Base-by-base conservation (phyloP, 2,797 vertebrate genomes). In the Muraenolepis orangiensis region DNA sequence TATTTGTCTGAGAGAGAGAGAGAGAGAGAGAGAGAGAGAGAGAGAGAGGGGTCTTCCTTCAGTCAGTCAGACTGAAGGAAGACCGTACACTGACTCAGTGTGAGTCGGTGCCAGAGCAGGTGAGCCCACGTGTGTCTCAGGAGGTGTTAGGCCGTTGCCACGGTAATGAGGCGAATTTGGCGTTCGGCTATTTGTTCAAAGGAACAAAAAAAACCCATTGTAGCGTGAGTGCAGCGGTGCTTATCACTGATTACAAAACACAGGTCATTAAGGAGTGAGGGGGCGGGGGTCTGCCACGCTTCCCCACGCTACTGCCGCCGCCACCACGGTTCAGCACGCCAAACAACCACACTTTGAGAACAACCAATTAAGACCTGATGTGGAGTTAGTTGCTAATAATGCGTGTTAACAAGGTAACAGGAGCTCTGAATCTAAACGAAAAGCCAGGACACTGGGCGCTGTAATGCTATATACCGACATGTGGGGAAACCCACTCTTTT, bases 111-210 rank as follows among this genome's bases (percentile, higher is more conserved):
- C 85, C 82, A 83, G 76, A 80, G 74, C 70, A 84, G 82, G 82
- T 88, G 6, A 78, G 70, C 42, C 73, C 70, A 81, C 40, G 64
- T 85, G 82, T 87, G 51, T 0, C 75, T 0, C 13, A 74, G 77
- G 32, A 80, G 46, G 72, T 46, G 42, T 51, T 34, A 75, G 72
- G 78, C 75, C 76, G 82, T 89, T 92, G 79, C 84, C 84, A 72
- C 31, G 80, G 84, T 83, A 84, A 85, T 85, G 79, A 46, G 38
- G 42, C 66, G 84, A 80, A 86, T 87, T 76, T 81, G 73, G 23
- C 46, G 23, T 42, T 79, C 66, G 51, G 46, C 20, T 23, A 61
- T 23, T 7, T 6, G 51, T 16, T 20, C 4, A 20, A 57, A 18
- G 20, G 23, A 57, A n/a, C n/a, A n/a, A n/a, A 68, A 82, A 82